Base-by-base conservation (phyloP, 2,113 vertebrate species). In the Calidris pugnax region DNA sequence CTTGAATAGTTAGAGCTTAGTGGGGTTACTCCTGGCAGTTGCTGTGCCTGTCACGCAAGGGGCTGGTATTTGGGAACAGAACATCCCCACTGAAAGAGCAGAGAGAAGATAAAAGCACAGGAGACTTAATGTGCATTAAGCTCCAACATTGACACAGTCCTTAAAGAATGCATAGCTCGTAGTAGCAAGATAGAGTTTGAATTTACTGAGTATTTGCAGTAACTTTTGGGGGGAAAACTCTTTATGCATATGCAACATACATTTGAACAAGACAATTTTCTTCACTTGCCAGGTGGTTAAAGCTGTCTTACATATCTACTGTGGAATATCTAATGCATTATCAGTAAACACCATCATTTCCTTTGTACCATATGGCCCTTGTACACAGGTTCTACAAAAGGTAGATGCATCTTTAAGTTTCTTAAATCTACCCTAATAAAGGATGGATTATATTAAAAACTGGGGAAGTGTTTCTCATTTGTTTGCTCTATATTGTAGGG, bases 11-110 rank as follows among this genome's bases (percentile, higher is more conserved):
- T 85, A 43, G 79, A 80, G 85, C 77, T 83, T 94, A 77, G 67
- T 95, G 85, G 72, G 63, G 28, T 92, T 96, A 79, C 87, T 95
- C 14, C 67, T 71, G 78, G 92, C 93, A 85, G 71, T 62, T 90
- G 67, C 87, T 90, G 67, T 93, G 89, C 85, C 87, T 94, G 90
- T 89, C 92, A 80, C 32, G 50, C 68, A 88, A 10, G 27, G 87
- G 72, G 15, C n/a, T 93, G 87, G 75, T 82, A 86, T 91, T 91
- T 77, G 74, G 74, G 95, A 94, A 88, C 92, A 94, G 93, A 96
- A 90, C 76, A 95, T 93, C 72, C 82, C 69, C 12, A 30, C 37
- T 91, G 85, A 89, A 93, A 90, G 57, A 94, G 43, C 63, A 71
- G 71, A 80, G 83, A 77, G 53, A 78, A 91, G 47, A 56, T 82